Percentiles rank a stretch among this genome's conserved stretches.
Evolutionary conservation across 92 coral and sea anemone species (phyloP).

Genomic region (Nematostella vectensis): DNA sequence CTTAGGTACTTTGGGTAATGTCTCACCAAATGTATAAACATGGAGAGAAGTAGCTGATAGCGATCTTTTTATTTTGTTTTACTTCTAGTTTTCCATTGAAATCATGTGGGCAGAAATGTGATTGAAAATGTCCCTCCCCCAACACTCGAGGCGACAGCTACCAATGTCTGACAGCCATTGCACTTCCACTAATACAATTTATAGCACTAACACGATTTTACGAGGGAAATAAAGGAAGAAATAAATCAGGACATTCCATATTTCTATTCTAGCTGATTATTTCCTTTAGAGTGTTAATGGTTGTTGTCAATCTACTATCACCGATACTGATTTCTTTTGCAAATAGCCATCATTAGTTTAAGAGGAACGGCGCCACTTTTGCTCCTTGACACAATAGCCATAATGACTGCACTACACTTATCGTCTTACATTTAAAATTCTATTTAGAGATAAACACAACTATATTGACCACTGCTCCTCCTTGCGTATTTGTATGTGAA

Average conservation of each 20-base stretch:
- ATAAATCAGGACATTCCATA: slow-evolving; percentile 32
- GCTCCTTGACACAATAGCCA: slow-evolving; percentile 53
- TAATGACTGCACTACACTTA: slow-evolving; percentile 62
- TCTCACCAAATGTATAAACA: too few relatives aligned
- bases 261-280: slow-evolving; percentile 42
- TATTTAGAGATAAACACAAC: slow-evolving; percentile 38
- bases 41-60: background rate
- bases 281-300: slow-evolving; percentile 57
- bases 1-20: too few relatives aligned
- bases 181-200: background rate
- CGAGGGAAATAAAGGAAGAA: slow-evolving; percentile 20
- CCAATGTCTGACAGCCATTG: background rate
- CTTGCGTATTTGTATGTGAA: slow-evolving; percentile 37
- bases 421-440: slow-evolving; percentile 61
- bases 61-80: slow-evolving; percentile 26
- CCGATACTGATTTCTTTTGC: slow-evolving; percentile 60
- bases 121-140: slow-evolving; percentile 32
- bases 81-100: background rate
- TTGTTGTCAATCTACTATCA: slow-evolving; percentile 44
- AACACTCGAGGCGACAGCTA: slow-evolving; percentile 12
- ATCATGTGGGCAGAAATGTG: slow-evolving; percentile 22
- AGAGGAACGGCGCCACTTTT: slow-evolving; percentile 79
- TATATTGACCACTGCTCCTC: slow-evolving; percentile 46
- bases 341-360: slow-evolving; percentile 63
- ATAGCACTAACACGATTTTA: slow-evolving; percentile 3